Evolutionary conservation across 2,113 vertebrate species (phyloP).

Genomic region (Pipa parva): DNA sequence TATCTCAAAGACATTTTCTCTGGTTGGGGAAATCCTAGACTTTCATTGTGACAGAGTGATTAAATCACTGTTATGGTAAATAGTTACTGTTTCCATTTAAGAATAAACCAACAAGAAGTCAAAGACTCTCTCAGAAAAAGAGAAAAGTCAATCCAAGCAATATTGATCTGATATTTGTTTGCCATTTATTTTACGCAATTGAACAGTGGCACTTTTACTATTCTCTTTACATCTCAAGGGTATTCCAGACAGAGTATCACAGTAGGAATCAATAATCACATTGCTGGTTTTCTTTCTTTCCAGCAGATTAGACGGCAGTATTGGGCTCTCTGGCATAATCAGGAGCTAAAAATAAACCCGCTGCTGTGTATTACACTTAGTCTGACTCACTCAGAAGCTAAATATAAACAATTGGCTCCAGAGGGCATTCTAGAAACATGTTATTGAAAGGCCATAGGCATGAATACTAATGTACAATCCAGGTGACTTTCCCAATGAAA

Average conservation of each 20-base stretch:
- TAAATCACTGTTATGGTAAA: too few relatives aligned
- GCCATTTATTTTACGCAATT: background rate
- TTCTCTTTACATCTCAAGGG: conserved; percentile 30
- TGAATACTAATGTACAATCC: too few relatives aligned
- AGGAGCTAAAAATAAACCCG: conserved; percentile 31
- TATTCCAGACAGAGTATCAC: conserved; percentile 25
- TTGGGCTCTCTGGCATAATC: conserved; percentile 15
- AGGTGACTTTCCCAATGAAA: background rate
- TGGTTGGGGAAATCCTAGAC: too few relatives aligned
- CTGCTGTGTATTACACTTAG: conserved; percentile 9
- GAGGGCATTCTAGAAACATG: conserved; percentile 23
- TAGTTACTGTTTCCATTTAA: too few relatives aligned
- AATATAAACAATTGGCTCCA: conserved; percentile 19
- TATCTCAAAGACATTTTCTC: too few relatives aligned
- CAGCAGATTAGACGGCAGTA: conserved; percentile 29
- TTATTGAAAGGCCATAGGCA: conserved; percentile 7
- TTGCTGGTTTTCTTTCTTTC: conserved; percentile 23
- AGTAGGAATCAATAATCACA: conserved; percentile 34
- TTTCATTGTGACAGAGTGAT: too few relatives aligned
- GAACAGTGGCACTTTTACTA: conserved; percentile 12
- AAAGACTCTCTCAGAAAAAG: background rate
- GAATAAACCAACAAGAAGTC: conserved; percentile 10
- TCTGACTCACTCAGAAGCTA: conserved; percentile 19
- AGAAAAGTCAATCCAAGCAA: background rate
- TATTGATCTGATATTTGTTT: background rate